phyloP scores from a whole-genome alignment of 2,888 invertebrate species.

The Zygothrica quintamaculata region DNA sequence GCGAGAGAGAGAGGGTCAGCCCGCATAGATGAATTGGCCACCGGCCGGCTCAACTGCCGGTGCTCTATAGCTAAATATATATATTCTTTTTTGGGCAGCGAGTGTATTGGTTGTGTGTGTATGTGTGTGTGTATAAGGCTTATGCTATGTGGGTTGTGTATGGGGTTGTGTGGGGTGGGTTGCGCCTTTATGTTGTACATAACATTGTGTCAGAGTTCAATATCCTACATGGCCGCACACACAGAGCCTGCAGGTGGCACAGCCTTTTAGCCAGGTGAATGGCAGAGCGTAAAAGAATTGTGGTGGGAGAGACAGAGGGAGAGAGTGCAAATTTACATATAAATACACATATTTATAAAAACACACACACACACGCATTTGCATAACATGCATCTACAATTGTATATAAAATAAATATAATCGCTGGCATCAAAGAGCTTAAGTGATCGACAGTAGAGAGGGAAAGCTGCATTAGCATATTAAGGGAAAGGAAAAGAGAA shows the following conservation, averaged over 20 bases:
- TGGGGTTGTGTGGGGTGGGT: not conserved
- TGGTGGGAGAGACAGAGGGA: too few species aligned
- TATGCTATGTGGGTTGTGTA: not conserved
- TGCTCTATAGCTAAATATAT: slow-evolving; percentile 1
- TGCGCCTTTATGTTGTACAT: slow-evolving; percentile 45
- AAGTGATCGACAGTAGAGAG: too few species aligned
- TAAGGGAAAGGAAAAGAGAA: too few species aligned
- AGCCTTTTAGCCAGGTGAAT: slow-evolving; percentile 16
- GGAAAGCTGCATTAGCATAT: too few species aligned
- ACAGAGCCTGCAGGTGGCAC: slow-evolving; percentile 49
- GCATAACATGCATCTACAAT: not conserved
- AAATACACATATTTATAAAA: not conserved
- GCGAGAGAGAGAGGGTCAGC: slow-evolving; percentile 2
- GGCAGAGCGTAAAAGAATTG: too few species aligned
- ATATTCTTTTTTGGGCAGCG: too few species aligned
- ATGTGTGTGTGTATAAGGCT: slow-evolving; percentile 1
- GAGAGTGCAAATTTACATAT: not conserved
- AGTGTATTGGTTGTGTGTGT: slow-evolving; percentile 2
- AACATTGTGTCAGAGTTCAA: slow-evolving; percentile 78
- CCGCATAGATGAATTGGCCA: slow-evolving; percentile 58
- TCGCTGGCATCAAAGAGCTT: too few species aligned
- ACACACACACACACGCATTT: slow-evolving; percentile 2
- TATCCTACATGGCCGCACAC: slow-evolving; percentile 63
- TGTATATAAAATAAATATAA: not conserved
- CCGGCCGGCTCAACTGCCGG: slow-evolving; percentile 61